These are phyloP conservation scores for Caenorhabditis sp. DNA, from an alignment of 2,888 invertebrate species.

Conservation along the genomic window DNA sequence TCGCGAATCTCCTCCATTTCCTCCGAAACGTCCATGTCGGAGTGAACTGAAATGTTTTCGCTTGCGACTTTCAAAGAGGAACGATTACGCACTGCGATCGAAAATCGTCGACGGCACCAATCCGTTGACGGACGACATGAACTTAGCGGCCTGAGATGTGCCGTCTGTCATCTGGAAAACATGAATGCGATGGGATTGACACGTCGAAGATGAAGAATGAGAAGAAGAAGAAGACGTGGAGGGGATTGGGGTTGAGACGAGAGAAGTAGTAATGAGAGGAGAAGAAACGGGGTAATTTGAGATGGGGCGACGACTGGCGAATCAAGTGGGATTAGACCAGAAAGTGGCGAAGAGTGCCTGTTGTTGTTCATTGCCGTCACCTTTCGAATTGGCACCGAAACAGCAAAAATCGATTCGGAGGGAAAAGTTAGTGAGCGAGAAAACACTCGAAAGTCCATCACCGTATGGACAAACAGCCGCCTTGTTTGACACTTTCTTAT, in stretches of 20 bases:
- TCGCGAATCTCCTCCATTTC: slow-evolving; percentile 75
- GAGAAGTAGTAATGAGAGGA: slow-evolving; percentile 1
- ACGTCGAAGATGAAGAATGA: neutral
- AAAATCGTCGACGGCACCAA: slow-evolving; percentile 67
- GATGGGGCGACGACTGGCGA: slow-evolving; percentile 11
- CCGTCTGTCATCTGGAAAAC: slow-evolving; percentile 42
- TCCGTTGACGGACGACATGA: slow-evolving; percentile 58
- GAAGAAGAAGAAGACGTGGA: neutral
- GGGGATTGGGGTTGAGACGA: too few relatives aligned
- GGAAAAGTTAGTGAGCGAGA: neutral
- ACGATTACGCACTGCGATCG: slow-evolving; percentile 54
- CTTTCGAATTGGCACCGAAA: neutral
- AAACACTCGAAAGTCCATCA: slow-evolving; percentile 8
- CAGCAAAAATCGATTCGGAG: neutral
- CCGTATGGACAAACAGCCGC: neutral
- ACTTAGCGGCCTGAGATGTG: slow-evolving; percentile 43
- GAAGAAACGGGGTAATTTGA: slow-evolving; percentile 19
- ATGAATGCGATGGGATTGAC: neutral
- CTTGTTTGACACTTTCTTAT: slow-evolving; percentile 36
- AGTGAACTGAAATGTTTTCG: slow-evolving; percentile 51
- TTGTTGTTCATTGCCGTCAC: slow-evolving; percentile 1
- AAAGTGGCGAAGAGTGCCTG: neutral
- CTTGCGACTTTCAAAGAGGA: neutral
- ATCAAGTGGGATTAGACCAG: slow-evolving; percentile 15
- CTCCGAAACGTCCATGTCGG: slow-evolving; percentile 71